phyloP scores from a whole-genome alignment of 2,113 vertebrate species.

The Upupa epops region DNA sequence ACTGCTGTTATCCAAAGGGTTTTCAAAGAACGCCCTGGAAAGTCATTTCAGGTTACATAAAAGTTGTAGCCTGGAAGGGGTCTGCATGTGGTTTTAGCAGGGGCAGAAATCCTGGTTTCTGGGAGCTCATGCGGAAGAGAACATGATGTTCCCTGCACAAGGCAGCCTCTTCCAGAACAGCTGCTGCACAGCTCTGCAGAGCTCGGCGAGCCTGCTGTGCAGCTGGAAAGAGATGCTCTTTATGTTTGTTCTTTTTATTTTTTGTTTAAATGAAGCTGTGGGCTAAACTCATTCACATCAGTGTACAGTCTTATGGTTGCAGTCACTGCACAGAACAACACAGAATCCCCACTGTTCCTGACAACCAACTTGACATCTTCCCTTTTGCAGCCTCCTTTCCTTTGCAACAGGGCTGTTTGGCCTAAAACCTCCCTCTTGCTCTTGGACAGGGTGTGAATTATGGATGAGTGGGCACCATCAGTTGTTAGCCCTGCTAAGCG shows the following conservation, averaged over 20 bases:
- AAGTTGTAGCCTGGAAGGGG: background rate
- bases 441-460: fast-evolving
- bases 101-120: slow-evolving; percentile 6
- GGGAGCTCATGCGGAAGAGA: background rate
- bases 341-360: background rate
- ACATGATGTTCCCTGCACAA: slow-evolving; percentile 36
- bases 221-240: background rate
- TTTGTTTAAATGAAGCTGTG: background rate
- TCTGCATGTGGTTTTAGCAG: slow-evolving; percentile 23
- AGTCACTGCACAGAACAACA: background rate
- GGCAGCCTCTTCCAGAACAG: background rate
- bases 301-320: background rate
- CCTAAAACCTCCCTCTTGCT: background rate
- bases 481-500: background rate
- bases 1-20: background rate
- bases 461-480: background rate
- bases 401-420: background rate
- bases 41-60: slow-evolving; percentile 44
- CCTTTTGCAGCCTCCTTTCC: background rate
- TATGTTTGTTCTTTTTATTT: background rate
- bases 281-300: background rate
- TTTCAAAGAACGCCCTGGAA: background rate
- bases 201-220: background rate
- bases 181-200: background rate
- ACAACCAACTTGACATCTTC: background rate